A percentile compares a stretch with the other conserved stretches of the same genome.
These are phyloP conservation scores for Laothoe populi DNA, from an alignment of 2,888 invertebrate species.

Conservation along the genomic window DNA sequence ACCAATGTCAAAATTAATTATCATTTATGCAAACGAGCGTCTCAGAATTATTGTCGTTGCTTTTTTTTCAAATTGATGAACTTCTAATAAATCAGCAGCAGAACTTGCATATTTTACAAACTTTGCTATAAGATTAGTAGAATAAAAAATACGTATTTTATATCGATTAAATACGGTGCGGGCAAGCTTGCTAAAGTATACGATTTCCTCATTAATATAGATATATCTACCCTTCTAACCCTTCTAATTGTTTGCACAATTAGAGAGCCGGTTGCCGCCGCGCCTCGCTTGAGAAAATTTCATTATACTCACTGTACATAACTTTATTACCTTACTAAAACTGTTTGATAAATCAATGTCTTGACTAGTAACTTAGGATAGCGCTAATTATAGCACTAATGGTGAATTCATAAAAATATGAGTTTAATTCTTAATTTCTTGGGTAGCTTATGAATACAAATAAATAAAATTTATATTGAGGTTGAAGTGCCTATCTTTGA, in stretches of 20 bases:
- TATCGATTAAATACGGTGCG: not conserved
- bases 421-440: too few species aligned
- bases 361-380: not conserved
- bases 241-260: conserved; percentile 79
- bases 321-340: not conserved
- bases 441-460: too few species aligned
- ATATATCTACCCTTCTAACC: conserved; percentile 59
- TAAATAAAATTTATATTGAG: too few species aligned
- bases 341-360: not conserved
- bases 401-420: too few species aligned
- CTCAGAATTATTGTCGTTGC: too few species aligned
- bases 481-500: too few species aligned
- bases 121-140: too few species aligned
- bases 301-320: conserved; percentile 6
- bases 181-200: conserved; percentile 25
- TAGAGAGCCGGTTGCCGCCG: conserved; percentile 47
- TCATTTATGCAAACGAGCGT: not conserved
- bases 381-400: not conserved
- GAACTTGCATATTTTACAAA: too few species aligned
- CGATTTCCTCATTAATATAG: conserved; percentile 74
- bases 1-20: too few species aligned
- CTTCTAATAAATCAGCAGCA: too few species aligned
- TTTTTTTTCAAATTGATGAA: too few species aligned
- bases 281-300: not conserved
- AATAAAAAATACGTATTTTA: conserved; percentile 7